Conservation (phyloP, 2,797 vertebrate species). For the Valencia hispanica region DNA sequence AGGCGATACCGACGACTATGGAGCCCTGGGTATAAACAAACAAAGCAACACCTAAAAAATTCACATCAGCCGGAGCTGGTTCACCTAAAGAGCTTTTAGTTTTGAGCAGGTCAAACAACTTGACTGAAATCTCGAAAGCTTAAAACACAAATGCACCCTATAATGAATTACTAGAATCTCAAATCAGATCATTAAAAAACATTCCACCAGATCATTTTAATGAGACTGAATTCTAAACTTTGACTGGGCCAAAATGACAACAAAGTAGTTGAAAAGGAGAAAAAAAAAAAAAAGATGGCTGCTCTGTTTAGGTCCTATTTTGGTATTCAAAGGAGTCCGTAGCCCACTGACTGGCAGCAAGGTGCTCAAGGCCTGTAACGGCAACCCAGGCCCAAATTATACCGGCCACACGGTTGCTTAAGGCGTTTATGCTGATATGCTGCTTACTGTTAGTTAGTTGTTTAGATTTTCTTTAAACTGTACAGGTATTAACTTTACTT, state of each 20-base stretch:
- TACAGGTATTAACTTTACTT: too few relatives aligned
- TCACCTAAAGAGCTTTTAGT: not conserved
- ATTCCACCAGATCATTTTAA: not conserved
- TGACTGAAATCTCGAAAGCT: not conserved
- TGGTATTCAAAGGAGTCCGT: not conserved
- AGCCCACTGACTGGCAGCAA: not conserved
- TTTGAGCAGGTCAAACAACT: not conserved
- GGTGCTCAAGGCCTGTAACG: too few relatives aligned
- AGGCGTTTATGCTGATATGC: too few relatives aligned
- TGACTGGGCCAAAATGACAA: not conserved
- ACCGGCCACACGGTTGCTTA: too few relatives aligned
- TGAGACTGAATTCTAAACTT: not conserved
- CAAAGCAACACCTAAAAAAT: not conserved
- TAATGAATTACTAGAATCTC: not conserved
- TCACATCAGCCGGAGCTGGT: not conserved
- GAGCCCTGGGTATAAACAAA: constrained; percentile 84
- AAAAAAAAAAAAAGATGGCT: too few relatives aligned
- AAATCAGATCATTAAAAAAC: not conserved
- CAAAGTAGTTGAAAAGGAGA: not conserved
- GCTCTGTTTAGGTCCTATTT: too few relatives aligned
- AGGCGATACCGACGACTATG: constrained; percentile 93
- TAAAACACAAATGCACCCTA: not conserved
- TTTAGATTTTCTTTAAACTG: too few relatives aligned
- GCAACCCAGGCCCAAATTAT: too few relatives aligned
- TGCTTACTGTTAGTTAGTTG: too few relatives aligned